Base-by-base conservation (phyloP, 1,140 invertebrate species). In the Mizuhopecten yessoensis region DNA sequence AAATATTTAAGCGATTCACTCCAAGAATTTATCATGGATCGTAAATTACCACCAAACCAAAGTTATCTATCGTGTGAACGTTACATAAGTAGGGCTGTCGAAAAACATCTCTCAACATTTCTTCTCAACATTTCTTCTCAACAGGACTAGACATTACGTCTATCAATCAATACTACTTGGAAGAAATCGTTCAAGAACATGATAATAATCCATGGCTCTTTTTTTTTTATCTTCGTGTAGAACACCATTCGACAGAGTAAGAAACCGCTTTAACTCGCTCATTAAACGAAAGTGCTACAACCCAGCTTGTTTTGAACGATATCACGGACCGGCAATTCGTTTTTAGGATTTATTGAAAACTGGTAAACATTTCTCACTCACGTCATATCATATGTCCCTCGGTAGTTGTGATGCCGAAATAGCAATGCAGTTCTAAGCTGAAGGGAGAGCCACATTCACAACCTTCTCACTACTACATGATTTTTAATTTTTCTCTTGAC, bases 1-100 rank as follows among this genome's bases (percentile, higher is more conserved):
- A 75, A 75, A 75, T 75, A 75, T 75, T 75, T 75, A 75, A 75
- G 57, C 57, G 23, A 75, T 75, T 75, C 57, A 29, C 57, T 75
- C 57, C 1, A 75, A 75, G 57, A 75, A n/a, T 75, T 75, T 75
- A 75, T 75, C 57, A 13, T 75, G 57, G 9, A 75, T 75, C 57
- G 57, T 75, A 75, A 75, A 75, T 75, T 29, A 75, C 57, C 57
- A 75, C 57, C 57, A 75, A 75, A n/a, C 23, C 57, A 29, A 75
- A 20, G 1, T 75, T 75, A 75, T 75, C 57, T 75, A 29, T 75
- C 57, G 57, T 75, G 57, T 17, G 57, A 29, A 75, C 57, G 17
- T 75, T n/a, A 75, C 57, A 75, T 75, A 75, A 75, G 57, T 75
- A 75, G 57, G 23, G 17, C 23, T 29, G 57, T n/a, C 57, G 20